Percentiles rank a stretch among this genome's conserved stretches.
Evolutionary conservation across 2,888 invertebrate genomes (phyloP).

Genomic region (Scelioninae gen. 1): DNA sequence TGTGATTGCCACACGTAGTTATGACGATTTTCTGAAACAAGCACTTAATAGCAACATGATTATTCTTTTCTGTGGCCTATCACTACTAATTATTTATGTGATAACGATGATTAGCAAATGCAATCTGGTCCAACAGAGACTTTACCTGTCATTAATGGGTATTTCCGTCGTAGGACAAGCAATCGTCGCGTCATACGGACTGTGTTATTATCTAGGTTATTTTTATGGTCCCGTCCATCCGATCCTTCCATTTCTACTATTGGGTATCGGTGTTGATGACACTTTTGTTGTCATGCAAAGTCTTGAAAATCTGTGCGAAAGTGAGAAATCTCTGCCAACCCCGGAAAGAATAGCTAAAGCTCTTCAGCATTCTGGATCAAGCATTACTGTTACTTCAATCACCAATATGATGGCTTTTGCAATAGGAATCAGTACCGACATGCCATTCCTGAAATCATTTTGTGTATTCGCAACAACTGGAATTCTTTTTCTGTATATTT

Average conservation of each 20-base stretch:
- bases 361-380: conserved; percentile 83
- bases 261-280: conserved; percentile 84
- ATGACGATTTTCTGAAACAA: conserved; percentile 79
- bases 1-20: conserved; percentile 81
- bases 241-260: conserved; percentile 83
- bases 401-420: conserved; percentile 85
- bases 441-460: conserved; percentile 85
- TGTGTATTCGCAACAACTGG: conserved; percentile 85
- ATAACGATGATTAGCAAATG: conserved; percentile 82
- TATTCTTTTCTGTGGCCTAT: conserved; percentile 81
- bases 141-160: conserved; percentile 81
- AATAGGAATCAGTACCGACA: conserved; percentile 85
- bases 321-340: conserved; percentile 75
- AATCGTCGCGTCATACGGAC: conserved; percentile 81
- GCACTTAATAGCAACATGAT: conserved; percentile 81
- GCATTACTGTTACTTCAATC: conserved; percentile 85
- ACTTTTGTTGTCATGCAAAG: conserved; percentile 84
- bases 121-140: conserved; percentile 81
- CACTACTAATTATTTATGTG: conserved; percentile 82
- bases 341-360: conserved; percentile 81
- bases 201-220: conserved; percentile 82
- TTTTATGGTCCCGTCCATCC: conserved; percentile 83
- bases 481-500: conserved; percentile 84
- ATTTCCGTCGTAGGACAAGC: conserved; percentile 82
- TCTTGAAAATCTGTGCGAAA: conserved; percentile 77